phyloP scores from a whole-genome alignment of 2,888 invertebrate species.

The Plemyria rubiginata region DNA sequence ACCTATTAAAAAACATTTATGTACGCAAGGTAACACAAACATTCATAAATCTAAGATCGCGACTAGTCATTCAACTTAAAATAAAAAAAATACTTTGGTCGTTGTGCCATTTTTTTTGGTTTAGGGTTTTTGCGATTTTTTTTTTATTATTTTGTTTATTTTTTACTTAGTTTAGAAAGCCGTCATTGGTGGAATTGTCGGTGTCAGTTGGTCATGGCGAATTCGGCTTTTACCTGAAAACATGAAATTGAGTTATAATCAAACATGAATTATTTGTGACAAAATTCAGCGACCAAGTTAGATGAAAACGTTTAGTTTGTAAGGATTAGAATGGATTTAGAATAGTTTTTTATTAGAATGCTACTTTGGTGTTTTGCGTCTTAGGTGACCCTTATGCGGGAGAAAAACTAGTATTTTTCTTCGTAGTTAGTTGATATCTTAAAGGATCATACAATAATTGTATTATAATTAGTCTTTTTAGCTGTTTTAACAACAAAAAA shows the following conservation, averaged over 20 bases:
- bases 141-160: constrained; percentile 60
- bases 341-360: too few relatives aligned
- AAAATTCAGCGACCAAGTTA: too few relatives aligned
- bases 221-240: constrained; percentile 57
- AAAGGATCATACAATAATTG: too few relatives aligned
- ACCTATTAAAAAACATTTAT: constrained; percentile 38
- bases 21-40: constrained; percentile 33
- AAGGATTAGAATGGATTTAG: too few relatives aligned
- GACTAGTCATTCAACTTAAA: constrained; percentile 73
- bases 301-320: too few relatives aligned
- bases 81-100: constrained; percentile 77
- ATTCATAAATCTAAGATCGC: constrained; percentile 52
- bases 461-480: too few relatives aligned
- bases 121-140: constrained; percentile 77
- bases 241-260: constrained; percentile 19
- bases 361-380: too few relatives aligned
- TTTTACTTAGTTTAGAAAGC: constrained; percentile 51
- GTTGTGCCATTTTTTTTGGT: constrained; percentile 84
- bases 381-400: too few relatives aligned
- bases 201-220: constrained; percentile 73
- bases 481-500: too few relatives aligned
- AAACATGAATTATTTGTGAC: too few relatives aligned
- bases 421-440: too few relatives aligned
- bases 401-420: too few relatives aligned
- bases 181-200: constrained; percentile 76